Evolutionary conservation across 2,797 vertebrate genomes (phyloP).

Genomic region (Buceros bicornis): DNA sequence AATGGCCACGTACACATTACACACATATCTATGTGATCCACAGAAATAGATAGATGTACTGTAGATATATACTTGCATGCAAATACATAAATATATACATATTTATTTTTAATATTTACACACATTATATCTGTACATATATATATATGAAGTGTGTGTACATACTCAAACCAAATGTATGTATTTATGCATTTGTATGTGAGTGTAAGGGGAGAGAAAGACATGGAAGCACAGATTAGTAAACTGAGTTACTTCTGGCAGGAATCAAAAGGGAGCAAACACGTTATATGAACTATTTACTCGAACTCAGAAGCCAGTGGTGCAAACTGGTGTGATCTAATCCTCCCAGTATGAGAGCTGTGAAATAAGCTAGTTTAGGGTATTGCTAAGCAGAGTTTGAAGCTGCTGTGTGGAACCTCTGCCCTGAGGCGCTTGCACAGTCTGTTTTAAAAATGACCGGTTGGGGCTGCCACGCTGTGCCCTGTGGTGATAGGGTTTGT

Average conservation of each 20-base stretch:
- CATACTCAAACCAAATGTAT: background rate
- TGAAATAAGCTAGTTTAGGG: background rate
- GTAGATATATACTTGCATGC: background rate
- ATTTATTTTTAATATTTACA: background rate
- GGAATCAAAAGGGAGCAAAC: background rate
- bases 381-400: background rate
- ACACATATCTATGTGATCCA: background rate
- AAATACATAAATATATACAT: background rate
- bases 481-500: background rate
- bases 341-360: background rate
- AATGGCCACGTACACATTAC: background rate
- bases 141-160: background rate
- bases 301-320: background rate
- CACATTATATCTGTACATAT: no score
- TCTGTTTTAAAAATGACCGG: background rate
- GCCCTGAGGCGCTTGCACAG: fast-evolving
- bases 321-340: background rate
- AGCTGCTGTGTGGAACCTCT: background rate
- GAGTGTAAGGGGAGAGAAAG: background rate
- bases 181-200: background rate
- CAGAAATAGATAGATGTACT: background rate
- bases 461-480: background rate
- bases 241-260: background rate
- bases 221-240: background rate
- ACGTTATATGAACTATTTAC: background rate